Base-by-base conservation (phyloP, 2,888 invertebrate species). In the Leptura quadrifasciata region DNA sequence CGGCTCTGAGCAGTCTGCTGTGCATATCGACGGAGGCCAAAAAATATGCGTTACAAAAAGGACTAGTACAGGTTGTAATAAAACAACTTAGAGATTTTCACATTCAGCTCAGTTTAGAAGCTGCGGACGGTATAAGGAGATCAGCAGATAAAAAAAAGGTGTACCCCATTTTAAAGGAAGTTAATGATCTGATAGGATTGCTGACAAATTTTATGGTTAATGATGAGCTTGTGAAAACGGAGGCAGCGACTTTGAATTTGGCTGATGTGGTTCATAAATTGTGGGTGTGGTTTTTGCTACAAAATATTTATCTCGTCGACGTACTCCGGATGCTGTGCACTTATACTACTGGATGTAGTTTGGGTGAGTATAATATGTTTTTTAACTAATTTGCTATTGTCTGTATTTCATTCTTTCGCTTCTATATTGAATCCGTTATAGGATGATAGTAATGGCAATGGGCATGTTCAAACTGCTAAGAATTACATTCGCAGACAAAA, bases 211-310 rank as follows among this genome's bases (percentile, higher is more conserved):
- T 92, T 75, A 91, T 94, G 91, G 85, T 91, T 63, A 90, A 91
- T 17, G 91, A 91, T 83, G 81, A 83, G 1, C 75, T 88, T 0
- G 92, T 92, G 0, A 94, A 94, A 85, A 90, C 90, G 20, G 88
- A 88, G 39, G 91, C 92, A 31, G 91, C 92, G 0, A 90, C 91
- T 24, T 88, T 90, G 54, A 91, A 91, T 70, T 85, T 94, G 31
- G 91, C 93, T 0, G 91, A 92, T 77, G 90, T 92, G 0, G 85
- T 94, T 12, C 92, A 92, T 84, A 92, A 93, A 80, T 88, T 94
- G 81, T 94, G 94, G 94, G 90, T 91, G 2, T 94, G 94, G 94
- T 92, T 92, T 82, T 91, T 91, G 85, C 89, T 92, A 82, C 92
- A 92, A 24, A 92, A 92, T 67, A 88, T 87, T 64, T 87, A 92